Evolutionary conservation across 2,888 invertebrate species (phyloP).

Genomic region (Cordilura impudica): DNA sequence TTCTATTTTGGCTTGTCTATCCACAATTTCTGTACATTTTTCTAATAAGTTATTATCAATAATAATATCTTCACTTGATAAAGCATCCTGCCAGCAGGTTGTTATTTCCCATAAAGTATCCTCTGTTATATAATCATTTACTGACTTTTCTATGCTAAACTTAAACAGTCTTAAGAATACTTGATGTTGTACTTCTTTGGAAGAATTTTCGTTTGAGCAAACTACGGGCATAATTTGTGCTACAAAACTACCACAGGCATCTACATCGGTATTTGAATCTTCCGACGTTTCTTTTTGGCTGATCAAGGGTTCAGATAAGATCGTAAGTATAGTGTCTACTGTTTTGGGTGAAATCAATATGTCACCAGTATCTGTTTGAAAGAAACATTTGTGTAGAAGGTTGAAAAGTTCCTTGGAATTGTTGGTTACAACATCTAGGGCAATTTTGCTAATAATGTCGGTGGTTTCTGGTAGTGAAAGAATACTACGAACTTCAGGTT

Average conservation of each 20-base stretch:
- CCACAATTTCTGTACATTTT: conserved; percentile 69
- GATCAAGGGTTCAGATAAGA: conserved; percentile 70
- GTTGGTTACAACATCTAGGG: conserved; percentile 69
- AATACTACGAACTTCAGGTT: conserved; percentile 72
- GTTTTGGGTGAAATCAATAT: conserved; percentile 73
- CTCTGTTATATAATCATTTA: conserved; percentile 72
- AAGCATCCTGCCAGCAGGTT: conserved; percentile 81
- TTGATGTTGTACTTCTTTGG: conserved; percentile 75
- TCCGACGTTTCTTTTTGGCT: conserved; percentile 38
- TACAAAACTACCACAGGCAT: conserved; percentile 79
- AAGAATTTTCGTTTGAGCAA: conserved; percentile 78
- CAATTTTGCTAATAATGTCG: conserved; percentile 70
- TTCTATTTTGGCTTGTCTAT: conserved; percentile 59
- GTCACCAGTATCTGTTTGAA: conserved; percentile 76
- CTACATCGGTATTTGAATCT: conserved; percentile 73
- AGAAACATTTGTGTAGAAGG: conserved; percentile 77
- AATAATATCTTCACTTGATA: conserved; percentile 75
- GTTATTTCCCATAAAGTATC: conserved; percentile 81
- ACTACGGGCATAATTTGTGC: conserved; percentile 79
- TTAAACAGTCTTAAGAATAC: conserved; percentile 79
- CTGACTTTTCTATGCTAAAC: conserved; percentile 77
- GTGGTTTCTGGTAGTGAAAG: conserved; percentile 69
- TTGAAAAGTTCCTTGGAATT: conserved; percentile 73
- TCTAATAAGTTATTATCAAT: conserved; percentile 68
- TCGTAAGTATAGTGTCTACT: conserved; percentile 72